Conservation (phyloP, 2,797 vertebrate species). For the Toxotes lorentzi region DNA sequence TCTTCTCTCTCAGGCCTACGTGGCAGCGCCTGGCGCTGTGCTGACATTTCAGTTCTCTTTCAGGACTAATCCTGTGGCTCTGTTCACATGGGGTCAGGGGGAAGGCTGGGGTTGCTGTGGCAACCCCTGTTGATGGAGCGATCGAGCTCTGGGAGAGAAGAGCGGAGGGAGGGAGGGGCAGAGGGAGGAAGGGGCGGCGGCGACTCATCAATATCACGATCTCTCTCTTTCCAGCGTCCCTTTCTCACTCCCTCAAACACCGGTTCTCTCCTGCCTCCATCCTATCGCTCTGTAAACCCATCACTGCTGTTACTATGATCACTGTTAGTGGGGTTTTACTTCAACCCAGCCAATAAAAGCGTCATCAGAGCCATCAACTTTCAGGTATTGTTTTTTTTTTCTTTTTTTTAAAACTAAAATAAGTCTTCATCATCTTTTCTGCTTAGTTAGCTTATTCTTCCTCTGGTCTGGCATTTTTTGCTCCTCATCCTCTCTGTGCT, state of each 20-base stretch:
- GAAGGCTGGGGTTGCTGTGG: constrained; percentile 81
- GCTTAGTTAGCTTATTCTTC: constrained; percentile 6
- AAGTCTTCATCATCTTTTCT: neutral
- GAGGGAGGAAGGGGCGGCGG: constrained; percentile 52
- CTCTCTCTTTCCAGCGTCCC: constrained; percentile 50
- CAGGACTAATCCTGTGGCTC: constrained; percentile 83
- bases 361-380: constrained; percentile 3
- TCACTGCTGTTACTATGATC: neutral
- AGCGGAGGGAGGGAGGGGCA: constrained; percentile 38
- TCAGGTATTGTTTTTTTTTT: constrained; percentile 4
- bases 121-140: constrained; percentile 82
- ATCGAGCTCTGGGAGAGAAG: constrained; percentile 69
- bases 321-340: constrained; percentile 18
- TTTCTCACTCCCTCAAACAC: constrained; percentile 35
- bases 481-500: constrained; percentile 31
- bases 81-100: constrained; percentile 82
- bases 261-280: constrained; percentile 28
- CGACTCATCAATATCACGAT: constrained; percentile 69
- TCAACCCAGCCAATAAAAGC: neutral
- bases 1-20: constrained; percentile 66
- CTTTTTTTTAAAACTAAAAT: constrained; percentile 12
- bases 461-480: constrained; percentile 10
- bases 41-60: constrained; percentile 84
- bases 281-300: constrained; percentile 10
- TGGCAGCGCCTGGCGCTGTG: constrained; percentile 80